Evolutionary conservation across 2,888 invertebrate species (phyloP).

Genomic region (Pristionchus exspectatus): DNA sequence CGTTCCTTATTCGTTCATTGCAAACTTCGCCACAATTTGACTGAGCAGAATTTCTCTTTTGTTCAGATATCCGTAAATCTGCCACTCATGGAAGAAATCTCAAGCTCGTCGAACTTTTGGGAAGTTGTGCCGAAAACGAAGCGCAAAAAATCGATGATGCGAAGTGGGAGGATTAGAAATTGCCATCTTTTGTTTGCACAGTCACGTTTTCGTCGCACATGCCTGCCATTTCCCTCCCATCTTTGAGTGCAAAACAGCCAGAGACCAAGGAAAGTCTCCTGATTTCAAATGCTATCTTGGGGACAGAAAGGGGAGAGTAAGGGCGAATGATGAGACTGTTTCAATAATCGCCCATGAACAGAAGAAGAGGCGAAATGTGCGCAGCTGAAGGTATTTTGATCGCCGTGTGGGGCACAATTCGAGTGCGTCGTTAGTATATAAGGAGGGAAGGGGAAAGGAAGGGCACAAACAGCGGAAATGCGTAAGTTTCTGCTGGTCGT

Average conservation of each 20-base stretch:
- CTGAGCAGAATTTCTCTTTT: background rate
- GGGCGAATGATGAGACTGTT: background rate
- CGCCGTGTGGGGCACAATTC: background rate
- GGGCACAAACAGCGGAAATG: background rate
- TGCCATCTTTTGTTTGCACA: background rate
- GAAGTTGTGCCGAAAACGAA: too few relatives aligned
- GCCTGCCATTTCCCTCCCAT: background rate
- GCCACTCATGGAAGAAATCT: too few relatives aligned
- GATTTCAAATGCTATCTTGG: background rate
- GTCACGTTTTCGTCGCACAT: background rate
- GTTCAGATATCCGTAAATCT: background rate
- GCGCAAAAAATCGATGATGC: background rate
- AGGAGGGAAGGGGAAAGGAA: background rate
- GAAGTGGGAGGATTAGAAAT: background rate
- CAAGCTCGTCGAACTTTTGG: too few relatives aligned
- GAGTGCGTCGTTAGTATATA: background rate
- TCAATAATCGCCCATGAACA: background rate
- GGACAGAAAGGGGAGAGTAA: background rate
- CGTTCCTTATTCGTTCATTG: background rate
- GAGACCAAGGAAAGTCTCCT: background rate
- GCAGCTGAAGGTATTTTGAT: background rate
- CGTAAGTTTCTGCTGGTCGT: background rate
- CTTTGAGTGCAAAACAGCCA: background rate
- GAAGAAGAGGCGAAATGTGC: background rate
- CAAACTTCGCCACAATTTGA: background rate